Evolutionary conservation across 2,888 invertebrate species (phyloP), one percentile per base, ranked within the genome.

Genomic region (Cantharis rustica): DNA sequence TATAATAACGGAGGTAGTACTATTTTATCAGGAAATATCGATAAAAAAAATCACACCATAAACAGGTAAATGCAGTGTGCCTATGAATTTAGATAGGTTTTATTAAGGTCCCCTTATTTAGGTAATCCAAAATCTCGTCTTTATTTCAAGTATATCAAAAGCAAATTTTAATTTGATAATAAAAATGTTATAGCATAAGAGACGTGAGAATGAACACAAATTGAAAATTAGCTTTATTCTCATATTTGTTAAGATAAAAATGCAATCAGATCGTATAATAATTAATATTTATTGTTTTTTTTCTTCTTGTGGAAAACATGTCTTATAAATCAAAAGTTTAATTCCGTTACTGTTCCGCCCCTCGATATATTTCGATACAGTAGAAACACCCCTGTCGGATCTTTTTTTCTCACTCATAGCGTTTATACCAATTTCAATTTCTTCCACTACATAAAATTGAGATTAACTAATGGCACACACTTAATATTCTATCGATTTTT

Each of bases 171-270:
- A 87, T 87, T 87, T 84, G 81, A 78, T 79, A 83, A 85, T 85
- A 87, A 87, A 86, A 86, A 84, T 81, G 85, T 87, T 86, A 87
- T 84, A 84, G 84, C 80, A 79, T 47, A 47, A 47, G 83, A 82
- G 84, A 83, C 88, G 88, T 88, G 88, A 83, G 86, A 83, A 81
- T 75, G 87, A 87, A 87, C 87, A 86, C 85, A 86, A 87, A 88
- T 88, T 88, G 86, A 85, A 87, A 87, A 88, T 87, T 87, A 86
- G 69, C 84, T 26, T 72, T 70, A 70, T 72, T 77, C 75, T 77
- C 72, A 62, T 72, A 74, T 73, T 77, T 70, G 64, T 13, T 27
- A 68, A 70, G 27, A 61, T 20, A 70, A 20, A 70, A 70, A 69
- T 17, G 68, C 68, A 61, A 31, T 63, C 75, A 74, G 72, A 75